phyloP scores from a whole-genome alignment of 92 coral and sea anemone genomes.

The Umimayanthus chanpuru region DNA sequence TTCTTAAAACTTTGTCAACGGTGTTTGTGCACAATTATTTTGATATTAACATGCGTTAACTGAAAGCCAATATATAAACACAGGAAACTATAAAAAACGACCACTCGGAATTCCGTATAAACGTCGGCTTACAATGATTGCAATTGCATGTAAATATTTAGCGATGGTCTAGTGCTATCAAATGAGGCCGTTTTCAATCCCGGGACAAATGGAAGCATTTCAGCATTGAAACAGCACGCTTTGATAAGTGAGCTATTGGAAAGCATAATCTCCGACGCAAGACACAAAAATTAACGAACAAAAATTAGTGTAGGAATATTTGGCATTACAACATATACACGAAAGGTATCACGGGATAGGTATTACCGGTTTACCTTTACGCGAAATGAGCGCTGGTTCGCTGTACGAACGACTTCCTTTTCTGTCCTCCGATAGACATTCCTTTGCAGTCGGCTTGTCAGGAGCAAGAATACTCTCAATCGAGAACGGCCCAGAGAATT shows the following conservation, averaged over 20 bases:
- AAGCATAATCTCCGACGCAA: too few species aligned
- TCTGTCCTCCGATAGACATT: neutral
- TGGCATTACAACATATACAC: neutral
- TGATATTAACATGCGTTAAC: neutral
- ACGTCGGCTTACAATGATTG: neutral
- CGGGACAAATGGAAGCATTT: neutral
- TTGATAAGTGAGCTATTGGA: too few species aligned
- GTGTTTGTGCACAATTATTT: neutral
- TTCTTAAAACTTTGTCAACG: constrained; percentile 16
- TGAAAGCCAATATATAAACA: constrained; percentile 16
- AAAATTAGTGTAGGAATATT: neutral
- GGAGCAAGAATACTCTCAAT: constrained; percentile 87
- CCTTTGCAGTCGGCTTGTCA: neutral
- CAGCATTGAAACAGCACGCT: neutral
- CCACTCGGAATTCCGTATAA: neutral
- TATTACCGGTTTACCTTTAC: constrained; percentile 19
- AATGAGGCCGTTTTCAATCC: neutral
- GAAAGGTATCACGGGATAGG: neutral
- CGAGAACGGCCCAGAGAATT: constrained; percentile 93
- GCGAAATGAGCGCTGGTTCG: neutral
- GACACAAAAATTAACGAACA: neutral
- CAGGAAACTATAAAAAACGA: constrained; percentile 17
- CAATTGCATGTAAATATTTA: neutral
- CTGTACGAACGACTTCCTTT: neutral
- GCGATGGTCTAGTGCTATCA: constrained; percentile 6